A percentile compares a stretch with the other conserved stretches of the same genome.
These are phyloP conservation scores for Rhabditoides inermis DNA, from an alignment of 2,888 invertebrate genomes.

Conservation along the genomic window DNA sequence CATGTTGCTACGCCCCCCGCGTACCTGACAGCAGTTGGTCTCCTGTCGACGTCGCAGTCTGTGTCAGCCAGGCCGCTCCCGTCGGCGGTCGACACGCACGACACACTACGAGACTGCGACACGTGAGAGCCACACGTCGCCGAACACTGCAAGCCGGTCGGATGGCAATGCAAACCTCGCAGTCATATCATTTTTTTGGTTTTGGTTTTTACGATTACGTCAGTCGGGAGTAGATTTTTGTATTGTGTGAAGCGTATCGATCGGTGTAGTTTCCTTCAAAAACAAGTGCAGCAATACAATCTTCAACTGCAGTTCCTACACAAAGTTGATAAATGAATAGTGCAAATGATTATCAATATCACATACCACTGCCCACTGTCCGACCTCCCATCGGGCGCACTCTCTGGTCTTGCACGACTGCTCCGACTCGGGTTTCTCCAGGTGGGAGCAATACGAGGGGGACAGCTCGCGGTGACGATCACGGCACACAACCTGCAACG, in stretches of 20 bases:
- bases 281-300: too few relatives aligned
- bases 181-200: not conserved
- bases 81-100: conserved; percentile 23
- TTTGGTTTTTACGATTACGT: too few relatives aligned
- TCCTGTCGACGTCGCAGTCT: conserved; percentile 25
- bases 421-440: conserved; percentile 28
- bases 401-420: conserved; percentile 30
- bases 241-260: too few relatives aligned
- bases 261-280: too few relatives aligned
- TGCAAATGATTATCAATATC: too few relatives aligned
- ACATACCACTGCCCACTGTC: conserved; percentile 41
- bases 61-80: conserved; percentile 13
- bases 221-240: too few relatives aligned
- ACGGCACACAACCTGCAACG: conserved; percentile 28
- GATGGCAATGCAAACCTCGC: not conserved
- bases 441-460: conserved; percentile 36
- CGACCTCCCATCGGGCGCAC: conserved; percentile 40
- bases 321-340: too few relatives aligned
- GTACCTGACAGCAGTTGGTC: too few relatives aligned
- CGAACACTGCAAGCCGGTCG: conserved; percentile 39
- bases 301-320: too few relatives aligned
- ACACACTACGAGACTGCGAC: conserved; percentile 32
- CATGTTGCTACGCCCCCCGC: too few relatives aligned
- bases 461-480: conserved; percentile 37
- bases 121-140: conserved; percentile 41